Evolutionary conservation across 2,113 vertebrate genomes (phyloP), one percentile per base, ranked within the genome.

Genomic region (Oxyura jamaicensis): DNA sequence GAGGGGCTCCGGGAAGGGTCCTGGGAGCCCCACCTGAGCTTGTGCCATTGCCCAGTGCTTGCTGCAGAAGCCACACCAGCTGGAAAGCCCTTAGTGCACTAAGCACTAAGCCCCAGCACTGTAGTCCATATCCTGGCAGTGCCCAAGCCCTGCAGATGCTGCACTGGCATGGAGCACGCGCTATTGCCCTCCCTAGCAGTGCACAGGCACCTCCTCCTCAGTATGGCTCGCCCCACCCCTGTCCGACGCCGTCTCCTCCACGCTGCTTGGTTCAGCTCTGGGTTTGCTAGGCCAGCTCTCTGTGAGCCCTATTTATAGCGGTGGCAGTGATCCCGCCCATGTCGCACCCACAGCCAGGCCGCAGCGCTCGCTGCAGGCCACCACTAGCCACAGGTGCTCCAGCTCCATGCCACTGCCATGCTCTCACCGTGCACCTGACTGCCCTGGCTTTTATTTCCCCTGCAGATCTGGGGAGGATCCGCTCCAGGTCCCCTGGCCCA

Each of bases 231-330:
- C 52, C 14, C 74, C 65, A 13, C 39, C 19, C 13, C 42, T 9
- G 18, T 6, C 46, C 59, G 5, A 28, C 46, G 0, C 25, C 0
- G 23, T 4, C 72, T 20, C 25, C 26, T 60, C 77, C 77, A 11
- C 16, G 0, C 21, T 16, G 62, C 7, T 7, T 26, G 19, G 31
- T 71, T 76, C 63, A 60, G 59, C 19, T 7, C 62, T 41, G 42
- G 5, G 2, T 52, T 72, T 23, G n/a, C 44, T 3, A 1, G 14
- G 28, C 41, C 2, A 0, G n/a, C 46, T 59, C 0, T 1, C 29
- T 2, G 6, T 11, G 66, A 48, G 84, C 33, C 13, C 35, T 88
- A 66, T 81, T 96, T 95, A 96, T 93, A 94, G 39, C 0, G 6
- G 50, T 6, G n/a, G 7, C 4, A 4, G 36, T 56, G 86, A 58